Conservation (phyloP, 2,797 vertebrate species). For the Galago senegalensis region DNA sequence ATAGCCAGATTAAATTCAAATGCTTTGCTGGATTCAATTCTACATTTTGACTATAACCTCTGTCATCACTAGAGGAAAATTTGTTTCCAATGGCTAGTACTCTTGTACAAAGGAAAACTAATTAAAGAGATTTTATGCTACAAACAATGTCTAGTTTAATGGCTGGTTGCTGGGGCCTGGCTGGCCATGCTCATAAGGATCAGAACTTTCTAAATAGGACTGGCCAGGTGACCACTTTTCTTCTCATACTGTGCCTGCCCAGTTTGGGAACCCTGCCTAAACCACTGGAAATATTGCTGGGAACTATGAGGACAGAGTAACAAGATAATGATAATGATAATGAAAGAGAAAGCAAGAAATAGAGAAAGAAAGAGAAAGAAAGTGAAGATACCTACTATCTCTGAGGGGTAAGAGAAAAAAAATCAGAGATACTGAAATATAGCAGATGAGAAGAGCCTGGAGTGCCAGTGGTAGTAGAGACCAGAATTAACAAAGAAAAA, state of each 20-base stretch:
- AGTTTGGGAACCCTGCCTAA: background rate
- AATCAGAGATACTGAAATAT: background rate
- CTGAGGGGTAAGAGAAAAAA: background rate
- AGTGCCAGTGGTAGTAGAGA: background rate
- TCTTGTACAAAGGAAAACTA: slow-evolving; percentile 14
- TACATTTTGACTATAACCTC: background rate
- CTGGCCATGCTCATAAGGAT: background rate
- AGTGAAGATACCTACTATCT: background rate
- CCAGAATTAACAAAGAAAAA: slow-evolving; percentile 27
- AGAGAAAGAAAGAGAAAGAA: background rate
- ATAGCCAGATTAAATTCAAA: background rate
- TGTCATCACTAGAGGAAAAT: background rate
- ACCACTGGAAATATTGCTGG: background rate
- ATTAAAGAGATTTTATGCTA: background rate
- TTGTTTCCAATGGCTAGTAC: background rate
- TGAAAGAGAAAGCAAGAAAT: background rate
- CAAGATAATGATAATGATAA: slow-evolving; percentile 48
- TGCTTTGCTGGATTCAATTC: background rate
- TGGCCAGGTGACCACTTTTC: background rate
- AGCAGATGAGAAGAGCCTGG: background rate
- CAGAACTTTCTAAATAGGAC: background rate
- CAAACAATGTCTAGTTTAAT: background rate
- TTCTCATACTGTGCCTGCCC: background rate
- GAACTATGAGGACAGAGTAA: background rate
- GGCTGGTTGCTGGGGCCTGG: background rate